A percentile compares a stretch with the other conserved stretches of the same genome.
These are phyloP conservation scores for Callipepla californica DNA, from an alignment of 2,113 vertebrate genomes.

Conservation along the genomic window DNA sequence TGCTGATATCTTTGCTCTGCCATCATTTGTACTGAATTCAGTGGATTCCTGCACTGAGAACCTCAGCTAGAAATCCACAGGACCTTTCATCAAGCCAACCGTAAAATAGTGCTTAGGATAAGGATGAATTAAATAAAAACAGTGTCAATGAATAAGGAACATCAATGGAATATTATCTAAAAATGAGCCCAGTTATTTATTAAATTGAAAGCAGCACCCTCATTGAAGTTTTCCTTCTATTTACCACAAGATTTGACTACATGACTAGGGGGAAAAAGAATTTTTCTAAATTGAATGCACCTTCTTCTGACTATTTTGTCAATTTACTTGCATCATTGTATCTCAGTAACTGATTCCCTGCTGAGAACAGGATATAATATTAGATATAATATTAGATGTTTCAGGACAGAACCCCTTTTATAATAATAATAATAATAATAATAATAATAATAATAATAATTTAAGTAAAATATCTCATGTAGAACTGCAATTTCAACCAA, in stretches of 20 bases:
- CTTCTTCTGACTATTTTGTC: background rate
- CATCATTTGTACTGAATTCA: background rate
- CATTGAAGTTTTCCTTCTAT: background rate
- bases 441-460: too few relatives aligned
- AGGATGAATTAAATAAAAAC: background rate
- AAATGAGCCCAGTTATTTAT: background rate
- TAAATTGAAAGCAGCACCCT: background rate
- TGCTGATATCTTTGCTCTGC: background rate
- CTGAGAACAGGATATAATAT: background rate
- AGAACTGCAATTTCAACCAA: background rate
- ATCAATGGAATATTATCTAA: background rate
- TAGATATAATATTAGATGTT: background rate
- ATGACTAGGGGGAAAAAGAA: background rate
- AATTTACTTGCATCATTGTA: fast-evolving
- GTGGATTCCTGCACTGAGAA: background rate
- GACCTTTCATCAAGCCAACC: background rate
- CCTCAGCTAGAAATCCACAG: background rate
- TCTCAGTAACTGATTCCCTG: background rate
- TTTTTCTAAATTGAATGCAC: background rate
- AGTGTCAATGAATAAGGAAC: background rate
- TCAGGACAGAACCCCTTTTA: background rate
- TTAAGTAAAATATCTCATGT: background rate
- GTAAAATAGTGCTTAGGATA: background rate
- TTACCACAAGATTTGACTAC: background rate
- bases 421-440: background rate